These are phyloP conservation scores for Apis mellifera DNA, from an alignment of 1,140 invertebrate species.

Conservation along the genomic window Amel_HAv3.1 CM009931.2:9345001-9345500, in stretches of 20 bases:
- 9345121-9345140: conserved; percentile 33
- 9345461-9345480: conserved; percentile 34
- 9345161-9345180: conserved; percentile 6
- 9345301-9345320: conserved; percentile 60
- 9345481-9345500: background rate
- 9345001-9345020: conserved; percentile 17
- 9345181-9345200: conserved; percentile 20
- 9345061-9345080: too few species aligned
- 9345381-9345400: conserved; percentile 38
- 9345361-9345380: conserved; percentile 47
- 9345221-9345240: background rate
- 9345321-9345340: conserved; percentile 39
- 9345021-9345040: too few species aligned
- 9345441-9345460: conserved; percentile 30
- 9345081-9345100: too few species aligned
- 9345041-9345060: too few species aligned
- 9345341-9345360: conserved; percentile 16
- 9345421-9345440: conserved; percentile 52
- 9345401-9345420: conserved; percentile 49
- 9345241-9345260: conserved; percentile 40
- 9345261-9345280: conserved; percentile 40
- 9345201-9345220: background rate
- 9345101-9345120: background rate
- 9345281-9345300: conserved; percentile 25
- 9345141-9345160: conserved; percentile 1